Evolutionary conservation across 2,888 invertebrate species (phyloP), one percentile per base, ranked within the genome.

Genomic region (Thumatha senex): DNA sequence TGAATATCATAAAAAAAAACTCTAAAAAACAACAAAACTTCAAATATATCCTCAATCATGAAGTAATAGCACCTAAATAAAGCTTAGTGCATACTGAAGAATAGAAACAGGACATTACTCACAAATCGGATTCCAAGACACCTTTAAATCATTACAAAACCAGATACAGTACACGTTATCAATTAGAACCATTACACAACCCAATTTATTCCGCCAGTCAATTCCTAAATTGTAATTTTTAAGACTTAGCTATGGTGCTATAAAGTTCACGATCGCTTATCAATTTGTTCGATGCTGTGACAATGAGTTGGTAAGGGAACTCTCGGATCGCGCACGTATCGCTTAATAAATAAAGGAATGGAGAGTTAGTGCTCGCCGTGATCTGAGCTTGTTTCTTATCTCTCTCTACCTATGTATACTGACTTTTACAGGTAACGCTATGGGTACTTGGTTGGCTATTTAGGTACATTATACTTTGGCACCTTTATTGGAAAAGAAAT

Each of bases 101-200:
- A 59, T 60, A 60, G 67, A 59, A 72, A 65, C 72, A 70, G 61
- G 61, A 63, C 67, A 82, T 85, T 84, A 86, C 84, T 84, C 75
- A 70, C 65, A 53, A 68, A 73, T 80, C 72, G 76, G 76, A 81
- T 82, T 78, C 82, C 78, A 72, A 80, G 78, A 76, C 76, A 74
- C 67, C 63, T 70, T 75, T 87, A 85, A 88, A 87, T 88, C 87
- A 88, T 80, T 78, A 74, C 81, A 81, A 76, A 82, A 78, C 80
- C 78, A 83, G 86, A 84, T 86, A 87, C 82, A 82, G 76, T 75
- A 71, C 80, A 73, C 77, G 76, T 84, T 84, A 87, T 86, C 87
- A 86, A 87, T 87, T 86, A 87, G 78, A 78, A 76, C 76, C 77
- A 77, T 77, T 75, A 75, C 67, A 57, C 71, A 57, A 67, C 41